Percentiles rank a stretch among this genome's conserved stretches.
Evolutionary conservation across 2,888 invertebrate genomes (phyloP).

Genomic region (Disparrhopalites patrizii): DNA sequence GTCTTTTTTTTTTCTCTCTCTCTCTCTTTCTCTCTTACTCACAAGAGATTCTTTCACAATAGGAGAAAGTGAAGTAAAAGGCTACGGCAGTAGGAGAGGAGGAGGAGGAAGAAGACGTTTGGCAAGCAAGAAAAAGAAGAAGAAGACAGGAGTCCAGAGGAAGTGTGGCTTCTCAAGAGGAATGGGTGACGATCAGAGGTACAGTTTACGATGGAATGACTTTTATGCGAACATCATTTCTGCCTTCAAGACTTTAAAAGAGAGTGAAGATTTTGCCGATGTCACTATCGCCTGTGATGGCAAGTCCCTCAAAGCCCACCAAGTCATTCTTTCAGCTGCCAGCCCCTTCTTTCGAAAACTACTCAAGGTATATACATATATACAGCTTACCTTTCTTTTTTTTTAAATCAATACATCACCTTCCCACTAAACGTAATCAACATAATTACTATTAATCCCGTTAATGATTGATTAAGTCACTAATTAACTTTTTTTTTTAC

Average conservation of each 20-base stretch:
- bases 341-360: conserved; percentile 38
- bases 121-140: conserved; percentile 9
- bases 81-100: conserved; percentile 20
- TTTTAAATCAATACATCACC: too few relatives aligned
- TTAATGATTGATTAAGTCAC: too few relatives aligned
- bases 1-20: conserved; percentile 6
- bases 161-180: conserved; percentile 21
- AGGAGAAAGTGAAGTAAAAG: conserved; percentile 8
- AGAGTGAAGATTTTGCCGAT: conserved; percentile 89
- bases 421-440: too few relatives aligned
- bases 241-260: conserved; percentile 80
- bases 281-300: conserved; percentile 78
- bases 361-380: conserved; percentile 42
- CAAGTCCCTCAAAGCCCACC: conserved; percentile 51
- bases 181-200: conserved; percentile 68
- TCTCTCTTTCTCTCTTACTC: conserved; percentile 6
- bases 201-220: conserved; percentile 91
- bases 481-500: too few relatives aligned
- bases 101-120: background rate
- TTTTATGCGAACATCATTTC: conserved; percentile 87
- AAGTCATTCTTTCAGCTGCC: conserved; percentile 76
- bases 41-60: background rate
- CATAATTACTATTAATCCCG: too few relatives aligned
- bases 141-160: conserved; percentile 2
- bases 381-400: too few relatives aligned